Evolutionary conservation across 2,797 vertebrate species (phyloP), one percentile per base, ranked within the genome.

Genomic region (Clarias platycephalus): DNA sequence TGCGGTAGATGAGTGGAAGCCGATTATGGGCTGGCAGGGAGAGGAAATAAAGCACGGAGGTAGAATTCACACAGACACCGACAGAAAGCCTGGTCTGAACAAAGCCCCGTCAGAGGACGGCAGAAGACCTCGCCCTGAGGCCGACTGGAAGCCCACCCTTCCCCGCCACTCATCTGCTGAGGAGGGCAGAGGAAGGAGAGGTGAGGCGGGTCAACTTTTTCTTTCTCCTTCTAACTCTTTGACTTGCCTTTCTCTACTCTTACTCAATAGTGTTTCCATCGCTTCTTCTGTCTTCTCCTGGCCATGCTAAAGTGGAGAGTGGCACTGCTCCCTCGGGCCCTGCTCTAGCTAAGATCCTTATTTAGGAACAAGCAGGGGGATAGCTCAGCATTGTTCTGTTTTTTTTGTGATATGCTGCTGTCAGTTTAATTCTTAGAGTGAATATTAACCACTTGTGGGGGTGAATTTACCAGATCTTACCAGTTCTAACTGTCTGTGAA

Each of bases 281-380:
- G 89, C 85, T 88, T 85, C 89, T 89, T 85, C 89, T 79, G 84
- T 92, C 89, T 58, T 87, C 79, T 83, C 37, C 40, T 64, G 28
- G 66, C 82, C 91, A 89, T 91, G 91, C 92, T 93, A 91, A 92
- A 94, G 93, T 91, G 86, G 55, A 90, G 86, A 78, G 67, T 49
- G 82, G 49, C 68, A 80, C 68, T 63, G 88, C 90, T 94, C 95
- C 92, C 94, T 28, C 16, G 91, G 86, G 94, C 81, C 90, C 93
- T 95, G 94, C 92, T 95, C 94, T 89, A 95, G 91, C 94, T 95
- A 84, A 66, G 90, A 89, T 93, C 93, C 93, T 94, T 95, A 93
- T 94, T 95, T 92, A 90, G 92, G 93, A 94, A 91, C 92, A 90
- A 90, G 83, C 26, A 85, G 92, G 92, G 91, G 92, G 92, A 93